A percentile compares a stretch with the other conserved stretches of the same genome.
Conservation (phyloP, 2,888 invertebrate species). For the Endotricha flammealis region DNA sequence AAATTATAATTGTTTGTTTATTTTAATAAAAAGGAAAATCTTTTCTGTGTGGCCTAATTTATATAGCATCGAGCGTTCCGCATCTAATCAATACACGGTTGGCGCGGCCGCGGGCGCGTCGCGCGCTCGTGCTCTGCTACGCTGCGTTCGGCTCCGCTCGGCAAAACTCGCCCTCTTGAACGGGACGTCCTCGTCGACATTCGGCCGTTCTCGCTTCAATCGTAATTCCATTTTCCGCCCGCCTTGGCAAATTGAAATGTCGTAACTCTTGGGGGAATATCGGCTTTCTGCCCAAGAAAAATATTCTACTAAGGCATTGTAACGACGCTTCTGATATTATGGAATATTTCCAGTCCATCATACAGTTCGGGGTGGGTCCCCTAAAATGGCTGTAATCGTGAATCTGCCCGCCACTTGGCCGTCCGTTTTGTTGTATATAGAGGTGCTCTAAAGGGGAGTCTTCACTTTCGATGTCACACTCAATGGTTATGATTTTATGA, state of each 20-base stretch:
- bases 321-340: conserved; percentile 70
- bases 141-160: conserved; percentile 47
- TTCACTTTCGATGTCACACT: conserved; percentile 37
- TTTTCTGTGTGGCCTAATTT: conserved; percentile 76
- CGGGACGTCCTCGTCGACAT: conserved; percentile 46
- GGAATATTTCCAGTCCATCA: conserved; percentile 73
- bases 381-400: conserved; percentile 59
- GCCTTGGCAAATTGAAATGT: conserved; percentile 80
- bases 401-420: conserved; percentile 57
- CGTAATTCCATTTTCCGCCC: conserved; percentile 80
- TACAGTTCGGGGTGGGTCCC: conserved; percentile 57
- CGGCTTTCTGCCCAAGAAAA: conserved; percentile 77
- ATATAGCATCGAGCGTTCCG: conserved; percentile 76
- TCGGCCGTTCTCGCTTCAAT: conserved; percentile 72
- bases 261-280: conserved; percentile 79
- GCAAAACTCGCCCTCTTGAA: conserved; percentile 20
- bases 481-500: conserved; percentile 13
- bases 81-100: conserved; percentile 77
- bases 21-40: conserved; percentile 31
- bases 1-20: conserved; percentile 3
- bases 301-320: conserved; percentile 75
- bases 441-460: conserved; percentile 35
- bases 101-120: conserved; percentile 65
- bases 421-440: conserved; percentile 32
- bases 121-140: conserved; percentile 48